Evolutionary conservation across 2,797 vertebrate species (phyloP).

Genomic region (Microctenopoma stevenorrisi): DNA sequence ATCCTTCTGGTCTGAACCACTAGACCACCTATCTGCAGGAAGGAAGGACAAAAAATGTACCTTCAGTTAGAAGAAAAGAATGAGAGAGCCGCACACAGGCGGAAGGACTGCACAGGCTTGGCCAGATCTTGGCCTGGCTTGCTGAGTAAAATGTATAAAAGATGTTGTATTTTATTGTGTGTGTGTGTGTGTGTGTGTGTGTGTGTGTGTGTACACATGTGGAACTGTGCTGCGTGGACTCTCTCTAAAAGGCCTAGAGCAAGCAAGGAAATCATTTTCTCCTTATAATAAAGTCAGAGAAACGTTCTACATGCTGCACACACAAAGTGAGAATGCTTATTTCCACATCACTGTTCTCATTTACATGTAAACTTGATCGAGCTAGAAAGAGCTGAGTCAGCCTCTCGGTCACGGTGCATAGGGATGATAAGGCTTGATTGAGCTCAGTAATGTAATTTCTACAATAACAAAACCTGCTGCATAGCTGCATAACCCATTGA

Average conservation of each 20-base stretch:
- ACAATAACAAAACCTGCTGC: neutral
- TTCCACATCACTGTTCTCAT: constrained; percentile 32
- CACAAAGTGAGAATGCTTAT: constrained; percentile 3
- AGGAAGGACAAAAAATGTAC: constrained; percentile 45
- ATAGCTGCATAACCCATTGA: no score
- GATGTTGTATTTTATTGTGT: constrained; percentile 42
- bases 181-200: constrained; percentile 33
- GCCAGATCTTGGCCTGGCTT: constrained; percentile 25
- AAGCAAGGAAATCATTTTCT: constrained; percentile 46
- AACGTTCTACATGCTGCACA: constrained; percentile 36
- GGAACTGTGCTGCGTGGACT: constrained; percentile 29
- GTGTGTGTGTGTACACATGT: constrained; percentile 33
- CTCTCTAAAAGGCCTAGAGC: constrained; percentile 32
- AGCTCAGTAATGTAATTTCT: constrained; percentile 5
- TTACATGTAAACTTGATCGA: constrained; percentile 17
- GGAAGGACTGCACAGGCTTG: constrained; percentile 37
- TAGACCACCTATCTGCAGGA: constrained; percentile 73
- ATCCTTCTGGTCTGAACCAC: constrained; percentile 60
- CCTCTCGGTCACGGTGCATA: constrained; percentile 26
- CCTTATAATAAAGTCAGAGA: constrained; percentile 43
- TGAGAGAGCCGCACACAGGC: constrained; percentile 27
- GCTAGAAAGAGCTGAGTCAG: constrained; percentile 10
- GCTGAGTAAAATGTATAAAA: constrained; percentile 55
- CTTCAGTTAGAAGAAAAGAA: constrained; percentile 45
- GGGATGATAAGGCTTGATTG: constrained; percentile 22